Conservation (phyloP, 2,113 vertebrate species). For the Leucosticte australis region DNA sequence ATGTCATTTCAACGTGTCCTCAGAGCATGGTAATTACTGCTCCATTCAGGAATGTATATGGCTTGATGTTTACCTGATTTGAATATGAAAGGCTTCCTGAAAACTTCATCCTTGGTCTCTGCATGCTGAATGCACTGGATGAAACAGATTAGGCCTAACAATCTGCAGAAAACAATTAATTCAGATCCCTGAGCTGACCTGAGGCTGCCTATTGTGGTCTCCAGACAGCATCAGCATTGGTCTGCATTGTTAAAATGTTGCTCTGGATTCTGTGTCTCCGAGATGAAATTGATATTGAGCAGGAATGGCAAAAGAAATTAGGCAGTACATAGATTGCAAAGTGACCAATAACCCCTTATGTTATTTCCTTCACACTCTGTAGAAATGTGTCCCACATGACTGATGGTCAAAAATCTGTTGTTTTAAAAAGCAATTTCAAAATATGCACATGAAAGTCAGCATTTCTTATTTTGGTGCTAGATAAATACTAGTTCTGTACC, state of each 20-base stretch:
- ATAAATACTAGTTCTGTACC: background rate
- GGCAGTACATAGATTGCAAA: background rate
- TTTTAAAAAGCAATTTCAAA: background rate
- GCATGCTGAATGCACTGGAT: background rate
- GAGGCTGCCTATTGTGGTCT: background rate
- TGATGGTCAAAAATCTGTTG: background rate
- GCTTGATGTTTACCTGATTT: slow-evolving; percentile 56
- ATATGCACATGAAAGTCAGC: background rate
- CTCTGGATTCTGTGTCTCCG: background rate
- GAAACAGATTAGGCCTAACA: slow-evolving; percentile 10
- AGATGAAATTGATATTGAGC: background rate
- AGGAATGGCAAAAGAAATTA: background rate
- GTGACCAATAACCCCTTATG: background rate
- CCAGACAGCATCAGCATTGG: background rate
- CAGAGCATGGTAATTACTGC: slow-evolving; percentile 52
- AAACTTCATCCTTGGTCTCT: background rate
- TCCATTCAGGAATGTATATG: slow-evolving; percentile 32
- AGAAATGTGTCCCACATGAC: background rate
- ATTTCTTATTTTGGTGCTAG: background rate
- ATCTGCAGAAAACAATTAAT: slow-evolving; percentile 48
- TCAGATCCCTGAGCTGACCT: slow-evolving; percentile 5
- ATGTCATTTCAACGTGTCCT: slow-evolving; percentile 51
- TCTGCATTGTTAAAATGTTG: background rate
- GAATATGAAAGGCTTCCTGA: slow-evolving; percentile 24
- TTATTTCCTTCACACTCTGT: background rate